phyloP scores from a whole-genome alignment of 1,140 invertebrate species.

The Gonioctena quinquepunctata region DNA sequence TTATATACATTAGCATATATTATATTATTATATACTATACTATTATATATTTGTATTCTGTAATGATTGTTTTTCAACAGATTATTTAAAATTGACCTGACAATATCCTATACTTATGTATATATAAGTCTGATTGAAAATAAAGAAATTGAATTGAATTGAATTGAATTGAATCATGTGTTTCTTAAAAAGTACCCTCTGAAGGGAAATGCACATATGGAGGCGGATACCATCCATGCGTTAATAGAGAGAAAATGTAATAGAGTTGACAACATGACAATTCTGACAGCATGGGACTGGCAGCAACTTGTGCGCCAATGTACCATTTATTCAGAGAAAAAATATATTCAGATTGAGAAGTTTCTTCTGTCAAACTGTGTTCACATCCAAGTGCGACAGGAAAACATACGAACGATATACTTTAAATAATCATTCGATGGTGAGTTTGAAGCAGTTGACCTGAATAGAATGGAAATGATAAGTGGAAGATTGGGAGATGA shows the following conservation, averaged over 20 bases:
- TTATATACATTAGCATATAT: too few species aligned
- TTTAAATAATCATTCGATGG: background rate
- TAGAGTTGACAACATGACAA: constrained; percentile 3
- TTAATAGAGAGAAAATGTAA: background rate
- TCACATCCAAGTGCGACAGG: background rate
- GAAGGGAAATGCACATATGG: background rate
- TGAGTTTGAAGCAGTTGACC: background rate
- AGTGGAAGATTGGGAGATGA: background rate
- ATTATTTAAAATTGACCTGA: too few species aligned
- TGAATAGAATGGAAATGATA: background rate
- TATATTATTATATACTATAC: too few species aligned
- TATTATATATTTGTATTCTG: too few species aligned
- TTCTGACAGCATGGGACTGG: background rate
- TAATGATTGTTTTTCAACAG: too few species aligned
- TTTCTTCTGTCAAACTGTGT: background rate
- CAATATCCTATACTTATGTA: too few species aligned
- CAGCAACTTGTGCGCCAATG: background rate
- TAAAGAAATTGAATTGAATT: too few species aligned
- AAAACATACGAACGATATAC: background rate
- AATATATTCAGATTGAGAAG: background rate
- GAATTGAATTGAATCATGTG: too few species aligned
- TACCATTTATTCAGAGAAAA: background rate
- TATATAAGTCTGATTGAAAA: too few species aligned
- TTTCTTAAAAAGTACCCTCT: constrained; percentile 1
- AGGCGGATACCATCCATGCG: background rate